Evolutionary conservation across 2,888 invertebrate genomes (phyloP).

Genomic region (Eristalis intricaria): DNA sequence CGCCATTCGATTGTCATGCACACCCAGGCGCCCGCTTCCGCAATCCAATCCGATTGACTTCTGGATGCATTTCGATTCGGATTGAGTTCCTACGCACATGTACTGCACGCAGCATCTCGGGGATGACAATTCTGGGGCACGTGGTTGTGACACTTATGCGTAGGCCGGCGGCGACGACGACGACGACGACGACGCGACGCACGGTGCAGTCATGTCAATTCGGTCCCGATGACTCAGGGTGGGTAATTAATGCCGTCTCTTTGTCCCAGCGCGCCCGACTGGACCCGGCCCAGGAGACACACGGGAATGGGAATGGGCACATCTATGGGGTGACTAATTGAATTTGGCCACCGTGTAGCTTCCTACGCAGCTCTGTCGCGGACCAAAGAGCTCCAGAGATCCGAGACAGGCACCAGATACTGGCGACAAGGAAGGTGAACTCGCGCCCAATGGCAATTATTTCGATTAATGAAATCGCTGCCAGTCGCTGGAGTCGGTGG

Average conservation of each 20-base stretch:
- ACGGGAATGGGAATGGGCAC: background rate
- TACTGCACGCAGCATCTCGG: conserved; percentile 3
- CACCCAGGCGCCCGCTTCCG: conserved; percentile 28
- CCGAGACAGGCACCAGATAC: background rate
- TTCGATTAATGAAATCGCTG: conserved; percentile 31
- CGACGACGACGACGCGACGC: no score
- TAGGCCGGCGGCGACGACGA: conserved; percentile 2
- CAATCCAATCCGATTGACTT: conserved; percentile 32
- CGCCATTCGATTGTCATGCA: background rate
- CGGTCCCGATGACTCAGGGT: conserved; percentile 10
- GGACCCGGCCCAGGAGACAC: background rate
- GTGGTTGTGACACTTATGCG: conserved; percentile 31
- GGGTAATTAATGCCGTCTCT: conserved; percentile 35
- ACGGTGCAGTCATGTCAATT: conserved; percentile 5
- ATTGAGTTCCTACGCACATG: conserved; percentile 39
- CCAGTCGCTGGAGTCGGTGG: conserved; percentile 15
- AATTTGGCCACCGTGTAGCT: conserved; percentile 54
- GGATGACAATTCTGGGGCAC: conserved; percentile 27
- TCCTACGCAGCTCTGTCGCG: conserved; percentile 15
- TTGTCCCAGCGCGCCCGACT: background rate
- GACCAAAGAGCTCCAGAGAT: background rate
- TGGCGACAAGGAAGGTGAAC: background rate
- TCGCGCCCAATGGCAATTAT: conserved; percentile 18
- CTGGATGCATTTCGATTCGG: conserved; percentile 9
- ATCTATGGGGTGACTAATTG: conserved; percentile 48